Conservation (phyloP, 2,113 vertebrate genomes). For the Phaethon lepturus region DNA sequence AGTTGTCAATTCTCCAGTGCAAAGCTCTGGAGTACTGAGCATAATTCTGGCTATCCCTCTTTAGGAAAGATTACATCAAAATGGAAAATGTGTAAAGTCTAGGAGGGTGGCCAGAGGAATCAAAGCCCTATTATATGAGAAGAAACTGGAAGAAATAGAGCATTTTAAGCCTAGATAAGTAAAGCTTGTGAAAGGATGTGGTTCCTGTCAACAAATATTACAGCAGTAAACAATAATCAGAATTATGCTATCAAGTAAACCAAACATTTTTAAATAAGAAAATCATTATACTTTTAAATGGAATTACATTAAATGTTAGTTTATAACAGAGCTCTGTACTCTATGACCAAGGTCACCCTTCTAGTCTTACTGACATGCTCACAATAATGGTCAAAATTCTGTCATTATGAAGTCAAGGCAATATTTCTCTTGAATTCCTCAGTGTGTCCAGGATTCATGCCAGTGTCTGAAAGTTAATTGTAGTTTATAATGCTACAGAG, state of each 20-base stretch:
- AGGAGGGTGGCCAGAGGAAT: neutral
- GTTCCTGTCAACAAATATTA: neutral
- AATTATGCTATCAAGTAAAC: neutral
- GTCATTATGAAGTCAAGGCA: neutral
- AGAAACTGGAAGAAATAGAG: neutral
- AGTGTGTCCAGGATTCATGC: neutral
- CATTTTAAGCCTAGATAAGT: neutral
- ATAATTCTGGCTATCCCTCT: neutral
- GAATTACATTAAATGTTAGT: neutral
- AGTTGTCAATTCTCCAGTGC: neutral
- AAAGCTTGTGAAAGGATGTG: neutral
- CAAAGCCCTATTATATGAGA: neutral
- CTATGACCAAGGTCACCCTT: neutral
- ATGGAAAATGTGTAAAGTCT: neutral
- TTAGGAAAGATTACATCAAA: neutral
- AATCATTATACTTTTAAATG: neutral
- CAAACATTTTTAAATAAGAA: neutral
- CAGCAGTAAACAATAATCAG: neutral
- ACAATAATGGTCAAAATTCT: neutral
- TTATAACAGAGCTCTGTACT: neutral
- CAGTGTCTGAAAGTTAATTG: slow-evolving; percentile 5
- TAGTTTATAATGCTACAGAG: neutral
- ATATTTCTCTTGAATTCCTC: slow-evolving; percentile 7
- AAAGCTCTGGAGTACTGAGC: neutral
- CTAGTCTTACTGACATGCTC: neutral